Base-by-base conservation (phyloP, 2,888 invertebrate species). In the Caenorhabditis doughertyi region DNA sequence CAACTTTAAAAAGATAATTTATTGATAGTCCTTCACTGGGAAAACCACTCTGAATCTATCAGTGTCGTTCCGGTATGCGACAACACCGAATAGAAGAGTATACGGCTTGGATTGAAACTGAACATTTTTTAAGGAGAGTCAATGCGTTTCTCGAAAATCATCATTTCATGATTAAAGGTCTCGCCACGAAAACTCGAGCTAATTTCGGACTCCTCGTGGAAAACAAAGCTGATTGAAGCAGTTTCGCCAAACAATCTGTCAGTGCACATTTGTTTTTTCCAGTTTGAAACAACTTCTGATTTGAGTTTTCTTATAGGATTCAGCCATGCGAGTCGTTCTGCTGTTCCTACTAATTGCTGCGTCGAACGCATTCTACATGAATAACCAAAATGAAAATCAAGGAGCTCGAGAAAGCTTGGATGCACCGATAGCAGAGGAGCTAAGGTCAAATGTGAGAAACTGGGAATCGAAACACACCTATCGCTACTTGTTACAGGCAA, bases 371-470 rank as follows among this genome's bases (percentile, higher is more conserved):
- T 72, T 72, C 27, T 60, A 60, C 25, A 42, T 72, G 18, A 35
- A 32, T 2, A 51, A 32, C 18, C 25, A 16, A 25, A 72, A 21
- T 18, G 62, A 13, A 13, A 23, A 62, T 4, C 49, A 35, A 29
- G 18, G 13, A n/a, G 5, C 16, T 23, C 11, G 42, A 8, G 25
- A 27, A 7, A 21, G 32, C 49, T 8, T 11, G 3, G 9, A 49
- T 18, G 4, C 11, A 7, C 53, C 73, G 18, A 29, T 3, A 4
- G 65, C 65, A 3, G 35, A 32, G 25, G 58, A 67, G 65, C 16
- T 74, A 27, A 44, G 74, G 13, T 74, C 74, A 9, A 65, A 74
- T 16, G 74, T 73, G 23, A 29, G 25, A n/a, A n/a, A n/a, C n/a
- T 25, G 9, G 11, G n/a, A 42, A 4, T 18, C 44, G 18, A 13